These are phyloP conservation scores for Pluvialis apricaria DNA, from an alignment of 2,113 vertebrate genomes.

Conservation along the genomic window DNA sequence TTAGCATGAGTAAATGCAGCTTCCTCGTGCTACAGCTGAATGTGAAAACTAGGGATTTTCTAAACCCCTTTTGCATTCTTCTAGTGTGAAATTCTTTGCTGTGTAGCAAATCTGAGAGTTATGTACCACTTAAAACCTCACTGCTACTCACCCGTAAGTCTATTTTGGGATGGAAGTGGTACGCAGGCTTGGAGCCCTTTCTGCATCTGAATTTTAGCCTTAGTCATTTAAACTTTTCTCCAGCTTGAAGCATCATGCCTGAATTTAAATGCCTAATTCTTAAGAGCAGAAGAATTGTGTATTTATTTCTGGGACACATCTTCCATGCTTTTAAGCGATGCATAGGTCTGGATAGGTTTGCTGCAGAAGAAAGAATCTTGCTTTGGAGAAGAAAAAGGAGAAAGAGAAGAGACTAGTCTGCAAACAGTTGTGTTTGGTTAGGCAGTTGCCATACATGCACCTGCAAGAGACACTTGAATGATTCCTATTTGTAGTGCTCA, in stretches of 20 bases:
- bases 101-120: neutral
- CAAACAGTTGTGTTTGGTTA: neutral
- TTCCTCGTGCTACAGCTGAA: neutral
- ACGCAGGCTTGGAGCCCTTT: neutral
- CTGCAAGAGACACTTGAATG: neutral
- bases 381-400: neutral
- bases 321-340: neutral
- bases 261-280: neutral
- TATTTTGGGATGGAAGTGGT: neutral
- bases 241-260: neutral
- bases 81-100: neutral
- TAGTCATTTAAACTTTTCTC: neutral
- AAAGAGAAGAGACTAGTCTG: neutral
- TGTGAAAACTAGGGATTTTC: neutral
- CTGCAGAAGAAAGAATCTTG: neutral
- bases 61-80: neutral
- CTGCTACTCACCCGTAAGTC: neutral
- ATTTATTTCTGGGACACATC: neutral
- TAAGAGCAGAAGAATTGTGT: neutral
- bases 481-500: neutral
- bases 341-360: neutral
- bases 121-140: neutral
- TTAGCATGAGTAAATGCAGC: neutral
- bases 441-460: neutral
- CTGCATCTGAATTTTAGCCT: neutral